These are phyloP conservation scores for Chrysomallon squamiferum DNA, from an alignment of 1,140 invertebrate species.

Conservation along the genomic window DNA sequence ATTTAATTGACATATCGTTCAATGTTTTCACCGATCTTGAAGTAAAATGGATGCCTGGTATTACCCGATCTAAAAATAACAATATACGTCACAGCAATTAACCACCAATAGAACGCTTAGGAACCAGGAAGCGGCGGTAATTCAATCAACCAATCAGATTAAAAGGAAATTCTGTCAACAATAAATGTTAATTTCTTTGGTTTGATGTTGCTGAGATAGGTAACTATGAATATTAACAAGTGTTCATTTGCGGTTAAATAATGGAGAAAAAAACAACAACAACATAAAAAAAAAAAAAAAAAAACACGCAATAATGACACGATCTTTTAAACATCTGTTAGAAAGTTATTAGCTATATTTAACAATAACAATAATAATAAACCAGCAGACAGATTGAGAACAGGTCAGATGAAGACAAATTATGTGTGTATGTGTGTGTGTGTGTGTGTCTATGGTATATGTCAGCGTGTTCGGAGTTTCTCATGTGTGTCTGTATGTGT, in stretches of 20 bases:
- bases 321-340: not conserved
- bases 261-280: not conserved
- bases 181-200: not conserved
- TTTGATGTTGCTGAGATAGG: too few relatives aligned
- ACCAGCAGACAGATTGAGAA: too few relatives aligned
- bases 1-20: too few relatives aligned
- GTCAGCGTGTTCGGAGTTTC: not conserved
- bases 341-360: not conserved
- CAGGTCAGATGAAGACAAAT: not conserved
- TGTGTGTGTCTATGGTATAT: constrained; percentile 3
- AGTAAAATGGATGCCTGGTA: too few relatives aligned
- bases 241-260: too few relatives aligned
- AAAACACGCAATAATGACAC: not conserved
- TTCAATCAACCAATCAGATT: not conserved
- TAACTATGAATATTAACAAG: too few relatives aligned
- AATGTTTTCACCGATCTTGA: too few relatives aligned
- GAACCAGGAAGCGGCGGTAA: not conserved
- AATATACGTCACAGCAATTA: too few relatives aligned
- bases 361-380: too few relatives aligned
- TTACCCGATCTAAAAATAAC: too few relatives aligned
- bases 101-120: not conserved
- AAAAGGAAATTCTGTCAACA: not conserved
- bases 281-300: not conserved
- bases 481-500: constrained; percentile 1
- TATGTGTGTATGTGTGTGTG: not conserved